phyloP scores from a whole-genome alignment of 1,140 invertebrate genomes.

The Pteromalus puparum region DNA sequence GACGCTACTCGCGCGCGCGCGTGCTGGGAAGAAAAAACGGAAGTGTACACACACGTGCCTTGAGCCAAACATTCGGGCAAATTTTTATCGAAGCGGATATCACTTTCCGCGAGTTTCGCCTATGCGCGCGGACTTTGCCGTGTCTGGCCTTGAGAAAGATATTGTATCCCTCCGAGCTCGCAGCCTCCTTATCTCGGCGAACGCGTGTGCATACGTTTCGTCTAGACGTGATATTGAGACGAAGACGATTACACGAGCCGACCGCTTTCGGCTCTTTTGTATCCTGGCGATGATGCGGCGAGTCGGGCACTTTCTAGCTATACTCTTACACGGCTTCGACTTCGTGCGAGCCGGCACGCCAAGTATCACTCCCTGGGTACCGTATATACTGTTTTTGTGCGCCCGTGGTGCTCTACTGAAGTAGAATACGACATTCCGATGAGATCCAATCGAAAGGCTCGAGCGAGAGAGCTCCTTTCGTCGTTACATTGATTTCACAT shows the following conservation, averaged over 20 bases:
- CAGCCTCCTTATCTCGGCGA: not conserved
- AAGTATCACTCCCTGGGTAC: too few species aligned
- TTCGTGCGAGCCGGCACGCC: too few species aligned
- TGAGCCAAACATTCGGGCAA: not conserved
- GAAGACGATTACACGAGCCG: not conserved
- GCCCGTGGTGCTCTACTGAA: too few species aligned
- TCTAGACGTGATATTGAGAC: slow-evolving; percentile 37
- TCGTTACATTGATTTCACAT: slow-evolving; percentile 4
- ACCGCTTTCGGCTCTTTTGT: not conserved
- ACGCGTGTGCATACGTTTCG: slow-evolving; percentile 43
- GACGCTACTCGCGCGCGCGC: too few species aligned
- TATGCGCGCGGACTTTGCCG: not conserved
- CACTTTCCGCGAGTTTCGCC: slow-evolving; percentile 26
- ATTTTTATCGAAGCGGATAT: not conserved
- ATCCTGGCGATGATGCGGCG: too few species aligned
- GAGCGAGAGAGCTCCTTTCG: not conserved
- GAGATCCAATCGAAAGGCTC: not conserved
- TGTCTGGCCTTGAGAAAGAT: slow-evolving; percentile 21
- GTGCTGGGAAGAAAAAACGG: not conserved
- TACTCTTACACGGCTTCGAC: too few species aligned
- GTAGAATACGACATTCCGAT: not conserved
- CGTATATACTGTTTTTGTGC: too few species aligned
- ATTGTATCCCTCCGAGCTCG: slow-evolving; percentile 10
- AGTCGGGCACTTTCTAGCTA: too few species aligned
- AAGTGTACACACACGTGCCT: not conserved